Percentiles rank a stretch among this genome's conserved stretches.
Evolutionary conservation across 2,797 vertebrate genomes (phyloP).

Genomic region (Falco columbarius): DNA sequence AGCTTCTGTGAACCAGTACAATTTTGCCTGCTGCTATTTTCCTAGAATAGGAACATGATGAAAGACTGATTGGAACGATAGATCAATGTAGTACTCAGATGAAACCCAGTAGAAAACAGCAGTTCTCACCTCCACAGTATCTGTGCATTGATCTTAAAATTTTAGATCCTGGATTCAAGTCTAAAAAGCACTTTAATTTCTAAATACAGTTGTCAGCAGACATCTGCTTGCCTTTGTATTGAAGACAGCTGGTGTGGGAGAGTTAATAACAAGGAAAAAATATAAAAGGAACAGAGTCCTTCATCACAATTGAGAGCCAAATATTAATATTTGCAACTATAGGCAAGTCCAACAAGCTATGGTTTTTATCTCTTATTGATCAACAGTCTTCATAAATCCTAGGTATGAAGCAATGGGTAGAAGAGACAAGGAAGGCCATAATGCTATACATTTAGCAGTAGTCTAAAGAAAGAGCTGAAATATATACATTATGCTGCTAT

Average conservation of each 20-base stretch:
- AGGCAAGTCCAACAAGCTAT: neutral
- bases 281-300: neutral
- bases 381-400: neutral
- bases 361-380: neutral
- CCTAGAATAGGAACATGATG: neutral
- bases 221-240: conserved; percentile 2
- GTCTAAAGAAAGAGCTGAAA: neutral
- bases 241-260: neutral
- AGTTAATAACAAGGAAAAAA: conserved; percentile 12
- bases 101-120: neutral
- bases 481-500: neutral
- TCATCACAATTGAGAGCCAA: neutral
- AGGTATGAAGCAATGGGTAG: neutral
- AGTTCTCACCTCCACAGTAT: conserved; percentile 19
- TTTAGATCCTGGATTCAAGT: conserved; percentile 31
- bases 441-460: neutral
- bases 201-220: conserved; percentile 41
- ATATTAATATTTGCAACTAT: conserved; percentile 8
- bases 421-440: neutral
- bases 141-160: conserved; percentile 30
- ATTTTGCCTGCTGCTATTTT: conserved; percentile 34
- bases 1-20: neutral
- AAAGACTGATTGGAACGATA: neutral
- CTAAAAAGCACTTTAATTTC: conserved; percentile 22
- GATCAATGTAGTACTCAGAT: neutral